Evolutionary conservation across 1,140 invertebrate genomes (phyloP).

Genomic region (Frieseomelitta varia): DNA sequence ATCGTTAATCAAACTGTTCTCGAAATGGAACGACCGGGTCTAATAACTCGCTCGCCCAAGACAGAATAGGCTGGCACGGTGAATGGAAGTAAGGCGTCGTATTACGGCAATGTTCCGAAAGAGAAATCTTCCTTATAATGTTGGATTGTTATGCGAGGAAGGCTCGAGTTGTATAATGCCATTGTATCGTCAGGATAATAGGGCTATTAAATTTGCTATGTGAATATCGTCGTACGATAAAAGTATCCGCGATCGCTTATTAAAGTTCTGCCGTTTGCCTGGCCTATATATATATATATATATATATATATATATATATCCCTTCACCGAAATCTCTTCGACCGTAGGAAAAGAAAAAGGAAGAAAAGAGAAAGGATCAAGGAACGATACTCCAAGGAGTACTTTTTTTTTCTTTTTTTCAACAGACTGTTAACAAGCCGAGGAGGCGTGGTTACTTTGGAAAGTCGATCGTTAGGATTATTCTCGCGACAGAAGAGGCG

Average conservation of each 20-base stretch:
- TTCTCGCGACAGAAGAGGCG: not conserved
- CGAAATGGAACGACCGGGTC: constrained; percentile 46
- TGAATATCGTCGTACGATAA: constrained; percentile 41
- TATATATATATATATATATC: too few relatives aligned
- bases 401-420: too few relatives aligned
- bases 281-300: too few relatives aligned
- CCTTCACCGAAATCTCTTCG: accelerated
- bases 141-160: constrained; percentile 57
- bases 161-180: constrained; percentile 44
- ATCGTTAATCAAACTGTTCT: constrained; percentile 61
- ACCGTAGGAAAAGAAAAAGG: not conserved
- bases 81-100: constrained; percentile 61
- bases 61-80: constrained; percentile 58
- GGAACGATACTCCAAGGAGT: too few relatives aligned
- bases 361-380: not conserved
- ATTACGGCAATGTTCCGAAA: constrained; percentile 59
- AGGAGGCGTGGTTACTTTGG: not conserved
- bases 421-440: not conserved
- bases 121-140: constrained; percentile 61
- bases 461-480: constrained; percentile 9
- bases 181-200: constrained; percentile 60
- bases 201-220: constrained; percentile 52
- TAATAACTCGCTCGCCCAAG: constrained; percentile 57
- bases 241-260: constrained; percentile 38
- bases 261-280: not conserved